phyloP scores from a whole-genome alignment of 1,140 invertebrate genomes.

The Drosophila ananassae region DNA sequence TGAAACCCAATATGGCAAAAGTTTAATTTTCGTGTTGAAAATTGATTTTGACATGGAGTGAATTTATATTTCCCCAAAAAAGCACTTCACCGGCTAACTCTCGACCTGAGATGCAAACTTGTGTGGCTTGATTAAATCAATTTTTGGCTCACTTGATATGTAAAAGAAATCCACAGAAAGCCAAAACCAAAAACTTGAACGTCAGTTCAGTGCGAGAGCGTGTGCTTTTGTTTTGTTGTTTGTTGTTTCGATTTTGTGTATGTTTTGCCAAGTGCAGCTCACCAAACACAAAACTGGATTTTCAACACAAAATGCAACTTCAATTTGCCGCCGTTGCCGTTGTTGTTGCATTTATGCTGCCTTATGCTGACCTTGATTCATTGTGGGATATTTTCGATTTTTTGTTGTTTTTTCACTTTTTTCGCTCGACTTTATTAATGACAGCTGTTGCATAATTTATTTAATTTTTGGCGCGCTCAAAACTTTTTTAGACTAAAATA shows the following conservation, averaged over 20 bases:
- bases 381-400: constrained; percentile 71
- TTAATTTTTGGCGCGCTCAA: constrained; percentile 67
- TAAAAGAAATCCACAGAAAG: constrained; percentile 44
- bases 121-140: constrained; percentile 65
- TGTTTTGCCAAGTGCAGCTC: constrained; percentile 67
- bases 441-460: constrained; percentile 81
- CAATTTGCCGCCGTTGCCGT: constrained; percentile 42
- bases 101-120: constrained; percentile 39
- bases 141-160: constrained; percentile 44
- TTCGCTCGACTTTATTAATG: constrained; percentile 77
- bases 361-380: constrained; percentile 76
- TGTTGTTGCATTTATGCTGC: constrained; percentile 72
- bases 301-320: constrained; percentile 78
- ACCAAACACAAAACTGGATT: constrained; percentile 80
- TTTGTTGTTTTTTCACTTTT: constrained; percentile 46
- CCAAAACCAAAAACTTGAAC: background rate
- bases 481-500: constrained; percentile 61
- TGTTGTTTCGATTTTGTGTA: constrained; percentile 18
- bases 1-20: constrained; percentile 40
- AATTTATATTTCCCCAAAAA: constrained; percentile 54
- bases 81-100: constrained; percentile 6
- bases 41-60: constrained; percentile 60
- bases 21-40: constrained; percentile 39
- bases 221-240: constrained; percentile 11
- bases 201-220: constrained; percentile 16